Percentiles rank a stretch among this genome's conserved stretches.
These are phyloP conservation scores for Pantherophis alleghaniensis DNA, from an alignment of 2,797 vertebrate species.

Conservation along the genomic window DNA sequence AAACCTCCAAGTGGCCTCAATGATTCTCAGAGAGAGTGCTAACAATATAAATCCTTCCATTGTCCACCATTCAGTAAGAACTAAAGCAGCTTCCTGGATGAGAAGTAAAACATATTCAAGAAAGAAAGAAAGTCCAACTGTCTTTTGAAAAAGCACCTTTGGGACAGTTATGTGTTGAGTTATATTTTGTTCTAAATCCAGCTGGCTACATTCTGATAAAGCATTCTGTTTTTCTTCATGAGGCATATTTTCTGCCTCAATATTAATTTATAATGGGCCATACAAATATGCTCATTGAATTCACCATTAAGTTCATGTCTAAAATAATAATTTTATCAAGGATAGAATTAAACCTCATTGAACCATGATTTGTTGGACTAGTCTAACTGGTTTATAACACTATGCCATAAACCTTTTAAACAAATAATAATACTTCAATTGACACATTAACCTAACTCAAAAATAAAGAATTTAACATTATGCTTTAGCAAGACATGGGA, in stretches of 20 bases:
- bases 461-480: neutral
- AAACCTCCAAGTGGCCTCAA: neutral
- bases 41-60: neutral
- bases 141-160: neutral
- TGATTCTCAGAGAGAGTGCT: neutral
- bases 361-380: neutral
- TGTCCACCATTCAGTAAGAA: neutral
- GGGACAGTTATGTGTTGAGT: neutral
- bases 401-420: neutral
- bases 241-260: neutral
- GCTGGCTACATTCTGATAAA: neutral
- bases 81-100: neutral
- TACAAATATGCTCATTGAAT: neutral
- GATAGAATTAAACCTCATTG: neutral
- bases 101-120: neutral
- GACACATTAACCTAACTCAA: neutral
- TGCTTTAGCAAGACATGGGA: neutral
- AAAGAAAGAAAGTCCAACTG: neutral
- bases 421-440: neutral
- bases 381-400: neutral
- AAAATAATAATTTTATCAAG: neutral
- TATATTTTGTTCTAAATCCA: neutral
- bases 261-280: neutral
- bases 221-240: neutral
- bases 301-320: neutral